A percentile compares a stretch with the other conserved stretches of the same genome.
These are phyloP conservation scores for Meteorus cinctellus DNA, from an alignment of 2,888 invertebrate species.

Conservation along the genomic window DNA sequence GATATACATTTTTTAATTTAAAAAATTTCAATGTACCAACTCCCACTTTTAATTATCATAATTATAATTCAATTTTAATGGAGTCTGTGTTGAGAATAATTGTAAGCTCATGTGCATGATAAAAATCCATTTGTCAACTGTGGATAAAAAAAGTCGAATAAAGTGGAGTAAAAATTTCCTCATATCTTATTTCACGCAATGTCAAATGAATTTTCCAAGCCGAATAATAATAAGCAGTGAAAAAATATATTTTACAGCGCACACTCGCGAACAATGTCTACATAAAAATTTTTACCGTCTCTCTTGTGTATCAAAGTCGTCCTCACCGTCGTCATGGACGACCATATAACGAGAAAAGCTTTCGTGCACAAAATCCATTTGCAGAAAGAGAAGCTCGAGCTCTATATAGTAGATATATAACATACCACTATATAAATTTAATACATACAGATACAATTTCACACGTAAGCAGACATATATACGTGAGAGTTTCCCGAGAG, in stretches of 20 bases:
- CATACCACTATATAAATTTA: constrained; percentile 3
- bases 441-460: constrained; percentile 6
- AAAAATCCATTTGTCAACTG: constrained; percentile 4
- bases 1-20: neutral
- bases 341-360: constrained; percentile 40
- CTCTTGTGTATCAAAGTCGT: constrained; percentile 34
- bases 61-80: constrained; percentile 14
- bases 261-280: neutral
- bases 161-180: neutral
- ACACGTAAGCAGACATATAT: constrained; percentile 6
- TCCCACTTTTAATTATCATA: constrained; percentile 5
- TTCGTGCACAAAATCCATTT: constrained; percentile 40
- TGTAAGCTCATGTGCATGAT: neutral
- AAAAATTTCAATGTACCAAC: neutral
- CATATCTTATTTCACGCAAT: neutral
- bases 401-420: neutral
- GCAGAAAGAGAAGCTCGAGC: constrained; percentile 34
- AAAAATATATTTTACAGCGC: neutral
- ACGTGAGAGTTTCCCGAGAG: constrained; percentile 26
- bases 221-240: neutral
- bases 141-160: neutral
- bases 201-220: neutral
- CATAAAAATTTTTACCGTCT: constrained; percentile 24
- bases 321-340: constrained; percentile 6
- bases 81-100: constrained; percentile 3